Percentiles rank a stretch among this genome's conserved stretches.
Evolutionary conservation across 2,888 invertebrate species (phyloP).

Genomic region (Heteromurus nitidus): DNA sequence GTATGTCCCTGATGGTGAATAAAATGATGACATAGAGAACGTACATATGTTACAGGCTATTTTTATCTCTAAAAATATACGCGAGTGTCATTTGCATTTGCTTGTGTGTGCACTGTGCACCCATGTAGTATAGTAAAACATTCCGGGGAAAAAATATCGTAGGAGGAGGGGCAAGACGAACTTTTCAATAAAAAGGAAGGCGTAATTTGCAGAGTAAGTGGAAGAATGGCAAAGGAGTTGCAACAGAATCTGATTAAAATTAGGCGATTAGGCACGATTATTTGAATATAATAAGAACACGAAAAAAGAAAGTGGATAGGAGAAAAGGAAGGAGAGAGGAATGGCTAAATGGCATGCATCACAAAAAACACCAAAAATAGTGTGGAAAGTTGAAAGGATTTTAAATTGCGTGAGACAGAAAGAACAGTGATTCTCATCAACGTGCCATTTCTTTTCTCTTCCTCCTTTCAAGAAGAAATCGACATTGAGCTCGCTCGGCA

Average conservation of each 20-base stretch:
- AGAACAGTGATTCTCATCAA: constrained; percentile 44
- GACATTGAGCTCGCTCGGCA: constrained; percentile 19
- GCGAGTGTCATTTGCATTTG: too few relatives aligned
- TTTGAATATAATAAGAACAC: constrained; percentile 55
- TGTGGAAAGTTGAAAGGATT: constrained; percentile 32
- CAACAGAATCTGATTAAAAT: constrained; percentile 56
- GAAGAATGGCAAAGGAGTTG: constrained; percentile 1
- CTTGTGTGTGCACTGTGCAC: too few relatives aligned
- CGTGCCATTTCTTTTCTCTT: constrained; percentile 49
- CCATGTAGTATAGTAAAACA: too few relatives aligned
- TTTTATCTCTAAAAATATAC: too few relatives aligned
- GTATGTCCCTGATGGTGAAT: too few relatives aligned
- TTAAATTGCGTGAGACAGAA: constrained; percentile 49
- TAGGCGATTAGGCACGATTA: constrained; percentile 55
- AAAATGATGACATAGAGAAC: too few relatives aligned
- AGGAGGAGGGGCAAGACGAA: too few relatives aligned
- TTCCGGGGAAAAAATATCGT: too few relatives aligned
- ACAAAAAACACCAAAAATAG: constrained; percentile 9
- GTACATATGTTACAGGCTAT: too few relatives aligned
- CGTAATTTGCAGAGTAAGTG: constrained; percentile 45
- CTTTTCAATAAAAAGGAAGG: constrained; percentile 32
- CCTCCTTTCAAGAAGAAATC: constrained; percentile 42
- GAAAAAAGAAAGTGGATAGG: not conserved
- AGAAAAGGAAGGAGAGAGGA: constrained; percentile 9
- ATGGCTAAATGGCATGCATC: constrained; percentile 28